Evolutionary conservation across 2,888 invertebrate genomes (phyloP), one percentile per base, ranked within the genome.

Genomic region (Hyposoter didymator): DNA sequence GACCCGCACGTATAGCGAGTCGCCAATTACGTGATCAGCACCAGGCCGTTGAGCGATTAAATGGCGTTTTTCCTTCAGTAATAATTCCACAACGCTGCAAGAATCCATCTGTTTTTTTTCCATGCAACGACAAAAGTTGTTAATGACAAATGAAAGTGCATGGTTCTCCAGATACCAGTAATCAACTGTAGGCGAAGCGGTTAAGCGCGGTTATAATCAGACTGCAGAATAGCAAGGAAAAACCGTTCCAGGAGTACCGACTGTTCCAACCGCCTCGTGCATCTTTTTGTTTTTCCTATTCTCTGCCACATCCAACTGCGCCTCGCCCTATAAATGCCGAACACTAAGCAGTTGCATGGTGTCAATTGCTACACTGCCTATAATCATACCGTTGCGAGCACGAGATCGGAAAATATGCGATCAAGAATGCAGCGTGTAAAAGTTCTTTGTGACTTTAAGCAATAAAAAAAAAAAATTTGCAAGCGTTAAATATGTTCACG

Each of bases 1-100:
- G 70, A 84, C 76, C 76, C 84, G 76, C 80, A 81, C 72, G 59
- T 32, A 72, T 47, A 47, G 62, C 72, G 72, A 66, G 55, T 80
- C 52, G 28, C 66, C 73, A 80, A 84, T 84, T 84, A 78, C 64
- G 32, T 78, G 78, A 74, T 73, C 45, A 69, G 69, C 69, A 64
- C 70, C 78, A 62, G 82, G 75, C 70, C 70, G 52, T 66, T 69
- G 28, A n/a, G 70, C 59, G 14, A 78, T 76, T 70, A 84, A 74
- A 17, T 22, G 19, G 52, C 59, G 8, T 45, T 19, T 35, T 72
- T 75, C 73, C 64, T 39, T 49, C 69, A 62, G 45, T 45, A 75
- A 82, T 82, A 45, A 70, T 82, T 75, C 8, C 47, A 47, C 35
- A 69, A 82, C 74, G 64, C 62, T 47, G 67, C 52, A 43, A 64